Evolutionary conservation across 53 echinoderm and acorn worm species (phyloP), one percentile per base, ranked within the genome.

Genomic region (Paracentrotus lividus): DNA sequence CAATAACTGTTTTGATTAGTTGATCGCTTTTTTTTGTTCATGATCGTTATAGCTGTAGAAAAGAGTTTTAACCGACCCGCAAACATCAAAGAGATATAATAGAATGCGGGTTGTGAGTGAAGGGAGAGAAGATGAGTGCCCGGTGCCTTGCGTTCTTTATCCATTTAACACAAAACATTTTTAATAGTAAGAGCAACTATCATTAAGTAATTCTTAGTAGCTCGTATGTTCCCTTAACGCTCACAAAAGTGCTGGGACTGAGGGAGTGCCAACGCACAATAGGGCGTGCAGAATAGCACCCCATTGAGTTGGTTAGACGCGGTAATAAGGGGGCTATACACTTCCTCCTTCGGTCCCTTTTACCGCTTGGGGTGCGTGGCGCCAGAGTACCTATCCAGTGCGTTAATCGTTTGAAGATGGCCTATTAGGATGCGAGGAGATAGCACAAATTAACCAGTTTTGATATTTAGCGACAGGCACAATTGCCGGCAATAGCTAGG

Each of bases 21-120:
- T 24, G 26, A 42, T 24, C 32, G 66, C 23, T 72, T 91, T 76
- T 75, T 91, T 75, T 72, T 91, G 76, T n/a, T 76, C 75, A 76
- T 53, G 91, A 91, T 51, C 76, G 91, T 76, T 90, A 61, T 90
- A 67, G 90, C 90, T 65, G 65, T 90, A 88, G 15, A 88, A n/a
- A 88, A 38, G 88, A 88, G 54, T 56, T 55, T 76, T 76, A 91
- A 52, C 52, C 91, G 55, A 14, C 26, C 20, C 91, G 91, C 91
- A 91, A 91, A 91, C 91, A 91, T 91, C 91, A 76, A 91, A 91
- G 75, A n/a, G 54, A 45, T n/a, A n/a, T n/a, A n/a, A n/a, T n/a
- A n/a, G n/a, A 65, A 44, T 49, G 49, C 16, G 31, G 27, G 85
- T 16, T 49, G 47, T 8, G 27, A 49, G 49, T 9, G 10, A 85